Evolutionary conservation across 2,797 vertebrate genomes (phyloP), one percentile per base, ranked within the genome.

Genomic region (Acridotheres tristis): DNA sequence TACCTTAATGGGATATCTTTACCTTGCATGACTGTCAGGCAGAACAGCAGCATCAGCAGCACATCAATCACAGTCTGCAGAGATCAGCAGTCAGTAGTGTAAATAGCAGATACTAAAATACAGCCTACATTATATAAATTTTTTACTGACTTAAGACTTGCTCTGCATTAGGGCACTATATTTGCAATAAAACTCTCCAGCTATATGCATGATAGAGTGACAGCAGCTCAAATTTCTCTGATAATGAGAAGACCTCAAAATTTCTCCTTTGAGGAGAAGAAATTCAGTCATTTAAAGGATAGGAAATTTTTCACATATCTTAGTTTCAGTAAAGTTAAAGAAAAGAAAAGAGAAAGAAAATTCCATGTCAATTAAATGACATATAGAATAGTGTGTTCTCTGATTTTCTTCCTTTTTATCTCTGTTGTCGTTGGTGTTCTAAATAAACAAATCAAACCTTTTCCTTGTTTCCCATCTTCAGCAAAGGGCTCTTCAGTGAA

Each of bases 11-110:
- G 38, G 12, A 36, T 84, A 50, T 80, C 81, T 93, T 89, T 93
- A 75, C 45, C 61, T 87, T 78, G 21, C 20, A 13, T 48, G 67
- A 79, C 34, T n/a, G 53, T 85, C 59, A 85, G 38, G 42, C 42
- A 85, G 42, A 96, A 94, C 9, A 87, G 90, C 81, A 93, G 61
- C 88, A 92, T 92, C 93, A 93, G 93, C 92, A 89, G 16, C 20
- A 43, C 43, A 90, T 96, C 84, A 92, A 40, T 93, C 88, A 88
- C 62, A 89, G 66, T 25, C 61, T 92, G 81, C 81, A 93, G 45
- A 69, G 71, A 95, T 76, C 83, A 94, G 85, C 85, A 88, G 77
- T 79, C 51, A 81, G 76, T 51, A 26, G 43, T 59, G 83, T 69
- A 88, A 84, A 90, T 5, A 89, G 53, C 42, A 85, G 57, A 58